Evolutionary conservation across 2,113 vertebrate species (phyloP), one percentile per base, ranked within the genome.

Genomic region (Morone saxatilis): DNA sequence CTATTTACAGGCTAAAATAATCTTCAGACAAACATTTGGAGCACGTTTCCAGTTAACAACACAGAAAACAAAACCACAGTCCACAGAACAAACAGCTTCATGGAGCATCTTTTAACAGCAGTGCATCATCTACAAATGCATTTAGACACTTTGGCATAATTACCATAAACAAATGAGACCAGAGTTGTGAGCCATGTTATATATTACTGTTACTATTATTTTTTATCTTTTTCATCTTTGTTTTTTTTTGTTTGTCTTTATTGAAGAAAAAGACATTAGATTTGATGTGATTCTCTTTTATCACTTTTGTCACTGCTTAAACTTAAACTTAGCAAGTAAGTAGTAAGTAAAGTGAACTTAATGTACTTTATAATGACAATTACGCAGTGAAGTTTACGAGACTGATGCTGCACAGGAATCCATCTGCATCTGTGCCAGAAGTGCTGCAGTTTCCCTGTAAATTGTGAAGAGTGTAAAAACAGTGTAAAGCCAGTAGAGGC

Each of bases 1-100:
- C 69, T 77, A 74, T 75, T 41, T 78, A 73, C 45, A 77, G 7
- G 20, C 40, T 48, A 57, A 66, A 80, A 78, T 43, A 56, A 75
- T 66, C 3, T 56, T 22, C 25, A 62, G 25, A 47, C 16, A 82
- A 50, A 71, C 40, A 36, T 20, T 16, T 36, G n/a, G 17, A 67
- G 38, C 17, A 74, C 17, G 17, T 72, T 70, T 6, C n/a, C 25
- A 45, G 20, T 75, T 75, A 36, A 45, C 5, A 78, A 60, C 19
- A 70, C 51, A 80, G 6, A 50, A 61, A 65, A 59, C 25, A 78
- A 78, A 78, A 63, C 20, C 17, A 65, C 20, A 53, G 19, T 67
- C 56, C 20, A 36, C 16, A 71, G 19, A 53, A 84, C 19, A 80
- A 80, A 50, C 47, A 20, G 22, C 71, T 73, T 40, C 6, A 72